phyloP scores from a whole-genome alignment of 2,113 vertebrate genomes.

The Cichladusa arquata region DNA sequence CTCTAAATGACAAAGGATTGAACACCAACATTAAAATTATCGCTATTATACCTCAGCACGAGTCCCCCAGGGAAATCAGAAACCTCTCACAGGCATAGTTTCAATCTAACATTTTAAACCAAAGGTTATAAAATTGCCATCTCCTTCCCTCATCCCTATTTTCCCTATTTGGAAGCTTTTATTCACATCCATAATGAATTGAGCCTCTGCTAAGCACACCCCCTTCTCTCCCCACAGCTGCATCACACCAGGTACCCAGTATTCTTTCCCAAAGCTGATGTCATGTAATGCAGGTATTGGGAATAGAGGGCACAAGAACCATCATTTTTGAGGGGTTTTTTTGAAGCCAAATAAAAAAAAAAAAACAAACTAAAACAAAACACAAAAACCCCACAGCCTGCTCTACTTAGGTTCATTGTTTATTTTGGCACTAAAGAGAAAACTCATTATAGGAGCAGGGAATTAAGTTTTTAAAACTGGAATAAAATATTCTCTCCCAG shows the following conservation, averaged over 20 bases:
- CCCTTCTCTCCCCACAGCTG: not conserved
- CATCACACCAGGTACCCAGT: not conserved
- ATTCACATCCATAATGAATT: not conserved
- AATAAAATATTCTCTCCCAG: not conserved
- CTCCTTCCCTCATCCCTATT: not conserved
- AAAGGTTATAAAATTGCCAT: constrained; percentile 14
- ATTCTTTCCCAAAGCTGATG: not conserved
- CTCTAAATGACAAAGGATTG: constrained; percentile 50
- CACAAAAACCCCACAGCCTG: not conserved
- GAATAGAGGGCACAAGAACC: not conserved
- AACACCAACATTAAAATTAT: constrained; percentile 40
- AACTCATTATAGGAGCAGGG: not conserved
- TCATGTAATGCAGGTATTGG: not conserved
- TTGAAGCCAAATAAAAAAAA: not conserved
- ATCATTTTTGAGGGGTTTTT: not conserved
- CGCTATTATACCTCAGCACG: not conserved
- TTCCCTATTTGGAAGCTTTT: constrained; percentile 16
- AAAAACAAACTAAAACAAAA: no score
- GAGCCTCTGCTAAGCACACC: not conserved
- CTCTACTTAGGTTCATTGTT: not conserved
- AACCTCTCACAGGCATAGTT: constrained; percentile 16
- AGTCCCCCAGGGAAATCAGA: constrained; percentile 53
- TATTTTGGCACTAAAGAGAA: not conserved
- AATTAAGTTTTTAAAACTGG: not conserved
- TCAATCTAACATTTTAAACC: constrained; percentile 17